Evolutionary conservation across 2,113 vertebrate genomes (phyloP).

Genomic region (Mirza zaza): DNA sequence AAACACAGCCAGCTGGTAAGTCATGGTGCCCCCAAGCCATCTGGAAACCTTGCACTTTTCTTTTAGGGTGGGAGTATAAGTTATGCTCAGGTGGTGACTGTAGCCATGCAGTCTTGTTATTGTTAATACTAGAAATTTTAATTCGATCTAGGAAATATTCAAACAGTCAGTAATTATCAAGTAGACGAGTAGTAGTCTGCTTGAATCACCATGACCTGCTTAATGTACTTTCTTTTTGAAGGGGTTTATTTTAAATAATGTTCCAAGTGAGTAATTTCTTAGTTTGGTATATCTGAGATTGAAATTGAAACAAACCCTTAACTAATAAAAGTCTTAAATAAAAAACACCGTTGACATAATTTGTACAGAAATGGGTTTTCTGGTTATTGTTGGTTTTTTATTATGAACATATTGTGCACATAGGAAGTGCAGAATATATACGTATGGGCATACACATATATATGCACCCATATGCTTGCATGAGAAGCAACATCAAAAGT

Average conservation of each 20-base stretch:
- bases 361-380: neutral
- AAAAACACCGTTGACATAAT: neutral
- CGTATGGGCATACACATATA: neutral
- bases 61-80: neutral
- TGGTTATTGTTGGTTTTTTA: neutral
- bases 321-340: neutral
- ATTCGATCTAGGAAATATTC: neutral
- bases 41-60: neutral
- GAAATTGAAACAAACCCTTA: neutral
- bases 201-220: neutral
- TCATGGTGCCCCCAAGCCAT: fast-evolving
- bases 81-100: neutral
- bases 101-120: neutral
- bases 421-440: neutral
- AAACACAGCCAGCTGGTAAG: conserved; percentile 84
- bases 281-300: conserved; percentile 5
- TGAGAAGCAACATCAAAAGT: neutral
- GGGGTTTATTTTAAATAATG: neutral
- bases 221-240: neutral
- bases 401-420: neutral
- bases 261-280: neutral
- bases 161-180: neutral
- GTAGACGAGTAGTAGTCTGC: neutral
- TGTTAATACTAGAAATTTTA: neutral
- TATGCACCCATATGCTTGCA: neutral